Evolutionary conservation across 2,113 vertebrate genomes (phyloP), one percentile per base, ranked within the genome.

Genomic region (Chlamydotis undulata): DNA sequence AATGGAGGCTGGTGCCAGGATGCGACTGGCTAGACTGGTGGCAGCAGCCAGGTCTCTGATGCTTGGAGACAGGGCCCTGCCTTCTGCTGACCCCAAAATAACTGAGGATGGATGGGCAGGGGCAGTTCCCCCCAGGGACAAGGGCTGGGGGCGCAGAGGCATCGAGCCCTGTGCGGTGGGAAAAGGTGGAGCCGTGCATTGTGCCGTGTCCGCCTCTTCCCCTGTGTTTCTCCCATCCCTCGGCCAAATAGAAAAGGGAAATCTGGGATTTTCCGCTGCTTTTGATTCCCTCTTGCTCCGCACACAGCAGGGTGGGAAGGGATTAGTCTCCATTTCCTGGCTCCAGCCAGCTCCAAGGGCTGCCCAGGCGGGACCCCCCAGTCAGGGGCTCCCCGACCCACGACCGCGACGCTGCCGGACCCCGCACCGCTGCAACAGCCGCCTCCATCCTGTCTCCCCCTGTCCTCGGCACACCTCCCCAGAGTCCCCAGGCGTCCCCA

Each of bases 201-300:
- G 3, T 6, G 2, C 57, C 87, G 56, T 1, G 3, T 31, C 57
- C 0, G 0, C 9, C 81, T 79, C 84, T 67, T 75, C 22, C 70
- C 50, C 29, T 4, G n/a, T 12, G 61, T 14, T 91, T 83, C 71
- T 43, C 28, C 3, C 45, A 82, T 45, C 69, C 59, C 47, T 85
- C 18, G 0, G 1, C 74, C 71, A 86, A 86, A 80, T 1, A 50
- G 37, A 90, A 90, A 95, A 80, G 85, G 90, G 92, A 96, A 96
- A 95, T 94, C 90, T 35, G 33, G 70, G 82, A 88, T 94, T 96
- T 95, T 93, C 92, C 77, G 85, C 56, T 71, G 87, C 89, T 95
- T 92, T 93, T 87, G 61, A 91, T 73, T 94, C 84, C 59, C 52
- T 70, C 69, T 78, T 4, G 35, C 83, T 94, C 79, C 2, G 3